Evolutionary conservation across 2,888 invertebrate genomes (phyloP).

Genomic region (Amiota communis): DNA sequence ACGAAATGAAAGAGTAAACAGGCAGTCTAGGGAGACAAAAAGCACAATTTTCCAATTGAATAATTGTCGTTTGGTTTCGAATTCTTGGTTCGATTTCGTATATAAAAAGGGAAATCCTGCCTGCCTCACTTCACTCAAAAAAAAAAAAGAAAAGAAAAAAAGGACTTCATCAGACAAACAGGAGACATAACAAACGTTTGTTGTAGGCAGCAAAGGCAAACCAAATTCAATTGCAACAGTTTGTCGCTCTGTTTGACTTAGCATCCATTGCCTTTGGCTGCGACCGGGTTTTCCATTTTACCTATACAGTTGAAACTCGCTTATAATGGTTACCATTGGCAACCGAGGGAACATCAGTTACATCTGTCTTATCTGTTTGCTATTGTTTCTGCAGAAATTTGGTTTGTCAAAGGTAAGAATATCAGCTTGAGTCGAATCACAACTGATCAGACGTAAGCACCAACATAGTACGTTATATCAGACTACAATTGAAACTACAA

Average conservation of each 20-base stretch:
- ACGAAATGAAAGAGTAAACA: too few relatives aligned
- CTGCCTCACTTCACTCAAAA: background rate
- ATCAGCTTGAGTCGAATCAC: too few relatives aligned
- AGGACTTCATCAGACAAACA: background rate
- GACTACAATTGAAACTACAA: too few relatives aligned
- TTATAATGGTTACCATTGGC: too few relatives aligned
- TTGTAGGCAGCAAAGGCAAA: background rate
- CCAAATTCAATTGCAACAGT: conserved; percentile 16
- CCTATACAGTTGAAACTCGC: too few relatives aligned
- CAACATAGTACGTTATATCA: too few relatives aligned
- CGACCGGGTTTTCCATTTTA: background rate
- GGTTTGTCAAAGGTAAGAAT: too few relatives aligned
- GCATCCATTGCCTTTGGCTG: background rate
- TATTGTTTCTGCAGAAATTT: too few relatives aligned
- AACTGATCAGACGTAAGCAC: too few relatives aligned
- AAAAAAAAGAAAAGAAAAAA: background rate
- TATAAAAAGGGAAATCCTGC: too few relatives aligned
- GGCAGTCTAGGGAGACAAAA: conserved; percentile 33
- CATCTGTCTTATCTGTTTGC: too few relatives aligned
- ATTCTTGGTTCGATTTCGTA: conserved; percentile 12
- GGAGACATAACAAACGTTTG: conserved; percentile 1
- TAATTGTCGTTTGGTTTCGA: conserved; percentile 59
- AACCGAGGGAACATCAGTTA: too few relatives aligned
- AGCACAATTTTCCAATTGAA: conserved; percentile 68
- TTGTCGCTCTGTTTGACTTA: background rate